Evolutionary conservation across 2,888 invertebrate species (phyloP).

Genomic region (Hyppa rectilinea): DNA sequence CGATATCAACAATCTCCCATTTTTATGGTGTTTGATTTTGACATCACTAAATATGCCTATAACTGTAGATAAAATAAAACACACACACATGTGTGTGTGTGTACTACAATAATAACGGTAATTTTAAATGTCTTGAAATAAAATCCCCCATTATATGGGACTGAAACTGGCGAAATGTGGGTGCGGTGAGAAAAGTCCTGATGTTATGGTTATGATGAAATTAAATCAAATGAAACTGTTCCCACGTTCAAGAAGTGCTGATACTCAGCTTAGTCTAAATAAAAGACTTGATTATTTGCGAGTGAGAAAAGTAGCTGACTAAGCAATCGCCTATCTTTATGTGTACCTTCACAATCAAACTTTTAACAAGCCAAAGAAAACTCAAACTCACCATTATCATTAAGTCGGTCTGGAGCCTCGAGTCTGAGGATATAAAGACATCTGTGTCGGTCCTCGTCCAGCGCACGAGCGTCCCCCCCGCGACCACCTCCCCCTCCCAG

Average conservation of each 20-base stretch:
- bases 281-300: background rate
- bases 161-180: no score
- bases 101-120: background rate
- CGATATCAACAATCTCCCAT: background rate
- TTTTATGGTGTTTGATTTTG: background rate
- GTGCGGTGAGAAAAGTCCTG: no score
- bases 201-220: no score
- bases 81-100: no score
- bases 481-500: conserved; percentile 82
- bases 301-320: background rate
- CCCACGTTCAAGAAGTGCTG: no score
- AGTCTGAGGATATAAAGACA: conserved; percentile 79
- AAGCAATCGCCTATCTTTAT: conserved; percentile 2
- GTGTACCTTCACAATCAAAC: conserved; percentile 13
- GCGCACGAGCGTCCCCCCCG: conserved; percentile 80
- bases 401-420: conserved; percentile 82
- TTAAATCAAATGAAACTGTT: no score
- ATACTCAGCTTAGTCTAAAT: no score
- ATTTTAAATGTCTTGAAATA: background rate
- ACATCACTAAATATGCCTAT: no score
- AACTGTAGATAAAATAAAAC: no score
- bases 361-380: conserved; percentile 17
- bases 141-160: no score
- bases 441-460: conserved; percentile 84
- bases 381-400: conserved; percentile 84